These are phyloP conservation scores for Berghia stephanieae DNA, from an alignment of 1,140 invertebrate species.

Conservation along the genomic window DNA sequence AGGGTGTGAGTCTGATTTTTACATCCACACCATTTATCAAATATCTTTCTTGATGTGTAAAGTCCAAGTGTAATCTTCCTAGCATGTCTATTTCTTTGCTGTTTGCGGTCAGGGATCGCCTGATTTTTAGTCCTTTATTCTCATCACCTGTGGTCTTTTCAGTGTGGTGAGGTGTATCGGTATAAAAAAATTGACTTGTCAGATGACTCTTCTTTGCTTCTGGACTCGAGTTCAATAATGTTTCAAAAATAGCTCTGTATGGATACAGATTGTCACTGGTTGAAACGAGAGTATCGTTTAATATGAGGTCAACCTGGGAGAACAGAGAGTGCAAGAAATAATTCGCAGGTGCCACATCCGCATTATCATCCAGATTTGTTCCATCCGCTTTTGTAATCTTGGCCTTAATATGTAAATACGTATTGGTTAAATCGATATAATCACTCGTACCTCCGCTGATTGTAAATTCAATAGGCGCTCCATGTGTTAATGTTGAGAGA, in stretches of 20 bases:
- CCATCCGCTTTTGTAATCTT: neutral
- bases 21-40: too few relatives aligned
- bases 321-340: constrained; percentile 12
- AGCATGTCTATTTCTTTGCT: constrained; percentile 18
- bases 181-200: neutral
- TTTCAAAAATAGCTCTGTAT: too few relatives aligned
- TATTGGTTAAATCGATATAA: constrained; percentile 5
- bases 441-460: too few relatives aligned
- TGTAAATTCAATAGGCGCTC: too few relatives aligned
- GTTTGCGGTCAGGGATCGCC: neutral
- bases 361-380: neutral
- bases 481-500: too few relatives aligned
- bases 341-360: neutral
- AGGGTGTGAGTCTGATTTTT: neutral
- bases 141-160: neutral
- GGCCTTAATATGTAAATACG: neutral
- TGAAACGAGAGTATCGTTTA: constrained; percentile 17
- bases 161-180: neutral
- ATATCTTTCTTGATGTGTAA: too few relatives aligned
- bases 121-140: neutral
- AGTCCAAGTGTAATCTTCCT: constrained; percentile 9
- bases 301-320: constrained; percentile 11
- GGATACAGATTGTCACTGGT: too few relatives aligned
- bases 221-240: too few relatives aligned
- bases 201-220: too few relatives aligned